Evolutionary conservation across 2,113 vertebrate genomes (phyloP).

Genomic region (Hirundichthys speculiger): DNA sequence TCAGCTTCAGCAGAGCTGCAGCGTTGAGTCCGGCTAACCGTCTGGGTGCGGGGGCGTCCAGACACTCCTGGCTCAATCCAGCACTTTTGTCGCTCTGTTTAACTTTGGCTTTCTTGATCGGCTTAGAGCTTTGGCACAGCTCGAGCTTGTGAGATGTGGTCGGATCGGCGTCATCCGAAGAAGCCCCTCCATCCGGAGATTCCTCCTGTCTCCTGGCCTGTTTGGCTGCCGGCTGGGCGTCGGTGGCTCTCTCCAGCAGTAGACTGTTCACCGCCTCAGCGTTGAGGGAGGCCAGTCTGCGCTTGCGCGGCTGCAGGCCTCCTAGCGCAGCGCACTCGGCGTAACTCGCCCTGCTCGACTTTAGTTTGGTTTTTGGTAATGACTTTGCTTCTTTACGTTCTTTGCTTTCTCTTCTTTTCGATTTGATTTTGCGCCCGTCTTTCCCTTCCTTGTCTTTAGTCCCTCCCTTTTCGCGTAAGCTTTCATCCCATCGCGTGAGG

Average conservation of each 20-base stretch:
- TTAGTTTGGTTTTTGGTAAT: conserved; percentile 57
- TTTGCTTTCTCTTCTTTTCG: conserved; percentile 55
- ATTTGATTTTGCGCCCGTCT: conserved; percentile 46
- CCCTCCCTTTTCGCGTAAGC: conserved; percentile 24
- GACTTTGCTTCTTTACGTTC: conserved; percentile 18
- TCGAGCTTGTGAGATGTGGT: conserved; percentile 36
- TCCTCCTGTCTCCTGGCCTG: conserved; percentile 74
- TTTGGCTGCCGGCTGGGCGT: conserved; percentile 70
- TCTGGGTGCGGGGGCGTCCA: conserved; percentile 84
- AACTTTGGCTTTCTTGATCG: conserved; percentile 63
- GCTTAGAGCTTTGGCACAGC: conserved; percentile 64
- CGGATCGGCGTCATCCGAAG: conserved; percentile 27
- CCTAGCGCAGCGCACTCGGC: neutral
- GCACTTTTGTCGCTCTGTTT: conserved; percentile 12
- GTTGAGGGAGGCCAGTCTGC: conserved; percentile 93
- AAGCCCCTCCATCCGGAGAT: conserved; percentile 42
- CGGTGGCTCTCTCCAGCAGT: conserved; percentile 86
- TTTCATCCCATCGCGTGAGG: conserved; percentile 86
- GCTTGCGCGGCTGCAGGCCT: conserved; percentile 86
- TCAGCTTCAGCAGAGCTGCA: conserved; percentile 92
- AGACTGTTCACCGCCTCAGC: conserved; percentile 94
- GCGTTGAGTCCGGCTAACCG: conserved; percentile 94
- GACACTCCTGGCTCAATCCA: conserved; percentile 52
- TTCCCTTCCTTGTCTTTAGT: conserved; percentile 36
- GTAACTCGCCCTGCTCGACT: conserved; percentile 42